A percentile compares a stretch with the other conserved stretches of the same genome.
Conservation (phyloP, 2,797 vertebrate genomes). For the Stomatorhinus walkeri region DNA sequence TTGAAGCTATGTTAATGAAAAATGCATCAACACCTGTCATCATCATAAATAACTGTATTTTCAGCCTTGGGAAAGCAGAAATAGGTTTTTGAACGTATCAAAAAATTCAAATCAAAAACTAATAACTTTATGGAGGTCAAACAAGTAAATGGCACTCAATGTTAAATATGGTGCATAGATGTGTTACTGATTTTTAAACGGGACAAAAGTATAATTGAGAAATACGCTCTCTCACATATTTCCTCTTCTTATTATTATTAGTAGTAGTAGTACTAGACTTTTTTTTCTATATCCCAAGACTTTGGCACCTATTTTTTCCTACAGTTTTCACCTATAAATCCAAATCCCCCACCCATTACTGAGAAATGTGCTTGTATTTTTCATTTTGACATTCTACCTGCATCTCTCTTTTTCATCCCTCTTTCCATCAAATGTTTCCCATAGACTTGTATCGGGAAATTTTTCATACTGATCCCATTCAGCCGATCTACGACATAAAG, state of each 20-base stretch:
- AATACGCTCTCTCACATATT: not conserved
- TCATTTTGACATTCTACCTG: not conserved
- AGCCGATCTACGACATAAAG: not conserved
- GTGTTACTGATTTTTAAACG: not conserved
- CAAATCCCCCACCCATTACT: not conserved
- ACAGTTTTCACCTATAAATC: not conserved
- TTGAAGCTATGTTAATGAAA: not conserved
- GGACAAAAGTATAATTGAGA: not conserved
- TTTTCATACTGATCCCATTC: not conserved
- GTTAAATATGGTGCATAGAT: not conserved
- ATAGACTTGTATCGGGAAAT: not conserved
- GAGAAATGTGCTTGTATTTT: not conserved
- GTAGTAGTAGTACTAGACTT: not conserved
- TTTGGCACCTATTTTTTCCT: not conserved
- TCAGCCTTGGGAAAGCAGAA: not conserved
- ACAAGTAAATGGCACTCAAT: not conserved
- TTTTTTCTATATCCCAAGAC: not conserved
- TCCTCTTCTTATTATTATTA: not conserved
- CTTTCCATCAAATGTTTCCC: not conserved
- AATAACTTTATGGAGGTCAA: conserved; percentile 2
- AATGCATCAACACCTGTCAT: not conserved
- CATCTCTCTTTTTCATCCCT: not conserved
- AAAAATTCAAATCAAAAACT: not conserved
- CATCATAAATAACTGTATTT: not conserved
- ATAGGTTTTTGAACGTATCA: not conserved